Conservation (phyloP, 2,797 vertebrate species). For the Hephaestus fuliginosus region DNA sequence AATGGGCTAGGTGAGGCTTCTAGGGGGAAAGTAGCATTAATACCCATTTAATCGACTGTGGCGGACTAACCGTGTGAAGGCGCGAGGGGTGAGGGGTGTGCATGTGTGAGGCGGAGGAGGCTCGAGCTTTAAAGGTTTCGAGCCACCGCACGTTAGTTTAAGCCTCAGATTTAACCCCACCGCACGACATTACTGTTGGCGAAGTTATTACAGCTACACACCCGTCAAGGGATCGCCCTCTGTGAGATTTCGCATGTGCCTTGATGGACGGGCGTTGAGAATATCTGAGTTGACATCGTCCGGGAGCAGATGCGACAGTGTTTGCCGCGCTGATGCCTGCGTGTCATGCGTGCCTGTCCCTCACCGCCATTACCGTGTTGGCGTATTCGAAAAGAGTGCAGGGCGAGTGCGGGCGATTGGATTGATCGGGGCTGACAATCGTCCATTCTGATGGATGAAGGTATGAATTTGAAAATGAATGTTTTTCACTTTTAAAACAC, state of each 20-base stretch:
- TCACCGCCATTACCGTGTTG: background rate
- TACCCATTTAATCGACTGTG: conserved; percentile 73
- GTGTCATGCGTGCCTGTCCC: conserved; percentile 9
- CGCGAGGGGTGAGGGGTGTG: conserved; percentile 28
- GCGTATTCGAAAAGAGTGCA: background rate
- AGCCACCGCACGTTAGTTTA: conserved; percentile 65
- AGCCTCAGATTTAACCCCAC: conserved; percentile 69
- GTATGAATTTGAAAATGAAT: background rate
- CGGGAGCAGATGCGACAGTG: conserved; percentile 35
- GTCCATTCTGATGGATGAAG: background rate
- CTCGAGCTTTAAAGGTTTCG: conserved; percentile 65
- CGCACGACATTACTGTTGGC: conserved; percentile 72
- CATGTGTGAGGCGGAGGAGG: conserved; percentile 37
- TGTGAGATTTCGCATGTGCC: conserved; percentile 6
- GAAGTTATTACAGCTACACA: conserved; percentile 71
- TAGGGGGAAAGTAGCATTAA: conserved; percentile 60
- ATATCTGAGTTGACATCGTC: conserved; percentile 27
- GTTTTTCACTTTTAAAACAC: background rate
- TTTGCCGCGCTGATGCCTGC: background rate
- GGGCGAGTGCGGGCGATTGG: background rate
- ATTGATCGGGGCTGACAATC: conserved; percentile 3
- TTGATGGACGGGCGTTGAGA: conserved; percentile 16
- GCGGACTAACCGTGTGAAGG: conserved; percentile 28
- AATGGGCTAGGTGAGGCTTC: conserved; percentile 56
- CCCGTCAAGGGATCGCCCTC: conserved; percentile 58